Conservation (phyloP, 2,113 vertebrate species). For the Mesocricetus auratus region DNA sequence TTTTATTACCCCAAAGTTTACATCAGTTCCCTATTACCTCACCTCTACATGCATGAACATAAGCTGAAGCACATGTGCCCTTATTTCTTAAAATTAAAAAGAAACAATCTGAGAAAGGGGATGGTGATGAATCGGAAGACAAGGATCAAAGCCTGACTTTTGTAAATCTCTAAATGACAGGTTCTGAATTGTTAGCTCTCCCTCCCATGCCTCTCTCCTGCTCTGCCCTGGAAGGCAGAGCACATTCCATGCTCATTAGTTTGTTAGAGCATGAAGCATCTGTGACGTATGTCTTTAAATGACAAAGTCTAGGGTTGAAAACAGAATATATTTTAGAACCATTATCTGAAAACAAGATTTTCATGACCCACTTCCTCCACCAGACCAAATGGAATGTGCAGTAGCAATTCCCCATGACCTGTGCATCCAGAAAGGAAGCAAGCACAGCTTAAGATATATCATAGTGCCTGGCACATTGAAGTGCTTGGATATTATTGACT, state of each 20-base stretch:
- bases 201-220: neutral
- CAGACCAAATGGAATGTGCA: neutral
- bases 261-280: slow-evolving; percentile 11
- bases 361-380: neutral
- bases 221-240: neutral
- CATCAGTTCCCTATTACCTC: neutral
- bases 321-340: neutral
- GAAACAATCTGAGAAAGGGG: neutral
- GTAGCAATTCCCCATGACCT: neutral
- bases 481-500: neutral
- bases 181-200: neutral
- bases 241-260: neutral
- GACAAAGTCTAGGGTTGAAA: neutral
- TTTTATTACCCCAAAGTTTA: neutral
- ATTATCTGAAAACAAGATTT: neutral
- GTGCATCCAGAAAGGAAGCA: neutral
- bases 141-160: neutral
- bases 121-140: neutral
- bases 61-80: neutral
- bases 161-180: neutral
- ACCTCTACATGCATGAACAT: neutral
- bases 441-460: neutral
- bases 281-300: neutral
- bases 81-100: neutral
- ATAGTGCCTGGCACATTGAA: neutral